phyloP scores from a whole-genome alignment of 2,888 invertebrate genomes.

The Euphydryas editha region DNA sequence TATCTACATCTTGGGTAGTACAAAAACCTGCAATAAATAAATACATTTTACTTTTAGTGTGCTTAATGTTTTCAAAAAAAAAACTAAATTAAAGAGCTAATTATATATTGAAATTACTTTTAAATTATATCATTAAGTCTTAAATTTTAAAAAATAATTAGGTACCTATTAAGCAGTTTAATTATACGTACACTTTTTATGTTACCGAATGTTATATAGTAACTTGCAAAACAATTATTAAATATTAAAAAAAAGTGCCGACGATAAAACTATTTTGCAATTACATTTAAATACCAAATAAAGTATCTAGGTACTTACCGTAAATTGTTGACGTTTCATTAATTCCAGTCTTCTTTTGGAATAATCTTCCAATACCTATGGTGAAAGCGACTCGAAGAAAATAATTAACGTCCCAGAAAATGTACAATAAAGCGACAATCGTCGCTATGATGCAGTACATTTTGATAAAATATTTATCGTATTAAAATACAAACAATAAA shows the following conservation, averaged over 20 bases:
- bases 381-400: slow-evolving; percentile 89
- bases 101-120: too few relatives aligned
- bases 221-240: too few relatives aligned
- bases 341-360: slow-evolving; percentile 87
- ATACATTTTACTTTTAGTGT: not conserved
- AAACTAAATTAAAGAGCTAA: too few relatives aligned
- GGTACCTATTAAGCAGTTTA: too few relatives aligned
- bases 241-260: too few relatives aligned
- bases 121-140: too few relatives aligned
- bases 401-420: slow-evolving; percentile 91
- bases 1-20: slow-evolving; percentile 93
- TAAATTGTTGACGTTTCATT: slow-evolving; percentile 89
- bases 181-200: too few relatives aligned
- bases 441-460: slow-evolving; percentile 71
- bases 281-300: too few relatives aligned
- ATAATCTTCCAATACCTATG: slow-evolving; percentile 86
- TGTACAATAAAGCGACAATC: slow-evolving; percentile 83
- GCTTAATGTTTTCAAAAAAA: not conserved
- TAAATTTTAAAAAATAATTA: too few relatives aligned
- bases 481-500: not conserved
- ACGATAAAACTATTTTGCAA: too few relatives aligned
- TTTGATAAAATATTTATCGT: slow-evolving; percentile 34
- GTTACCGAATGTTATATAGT: too few relatives aligned
- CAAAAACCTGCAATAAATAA: slow-evolving; percentile 86
- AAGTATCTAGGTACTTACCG: slow-evolving; percentile 87